A percentile compares a stretch with the other conserved stretches of the same genome.
phyloP scores from a whole-genome alignment of 2,113 vertebrate species.

The Nyctibius bracteatus region DNA sequence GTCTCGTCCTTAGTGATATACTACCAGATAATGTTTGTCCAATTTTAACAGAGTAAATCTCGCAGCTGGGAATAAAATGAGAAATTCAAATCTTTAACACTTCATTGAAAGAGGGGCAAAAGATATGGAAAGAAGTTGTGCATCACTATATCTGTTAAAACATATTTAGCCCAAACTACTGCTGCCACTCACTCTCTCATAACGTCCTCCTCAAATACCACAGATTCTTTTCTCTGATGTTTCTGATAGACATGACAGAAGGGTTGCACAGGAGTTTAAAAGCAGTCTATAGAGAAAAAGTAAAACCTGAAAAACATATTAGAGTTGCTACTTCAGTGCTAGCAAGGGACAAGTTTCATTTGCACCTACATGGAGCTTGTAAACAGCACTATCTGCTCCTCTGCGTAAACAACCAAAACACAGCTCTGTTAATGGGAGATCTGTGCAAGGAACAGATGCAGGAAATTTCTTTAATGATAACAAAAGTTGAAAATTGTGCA shows the following conservation, averaged over 20 bases:
- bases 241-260: not conserved
- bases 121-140: not conserved
- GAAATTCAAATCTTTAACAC: not conserved
- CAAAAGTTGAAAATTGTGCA: not conserved
- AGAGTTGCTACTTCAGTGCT: not conserved
- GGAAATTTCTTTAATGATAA: not conserved
- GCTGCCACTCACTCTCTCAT: not conserved
- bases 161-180: not conserved
- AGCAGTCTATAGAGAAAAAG: not conserved
- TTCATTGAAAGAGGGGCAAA: not conserved
- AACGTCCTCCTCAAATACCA: not conserved
- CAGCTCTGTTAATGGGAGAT: not conserved
- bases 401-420: not conserved
- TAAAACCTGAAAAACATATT: not conserved
- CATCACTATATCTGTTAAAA: not conserved
- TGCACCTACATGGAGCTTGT: not conserved
- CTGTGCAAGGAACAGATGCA: not conserved
- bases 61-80: fast-evolving
- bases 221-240: not conserved
- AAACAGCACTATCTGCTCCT: not conserved
- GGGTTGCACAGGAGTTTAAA: not conserved
- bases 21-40: not conserved
- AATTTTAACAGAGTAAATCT: not conserved
- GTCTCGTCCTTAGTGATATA: not conserved
- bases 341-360: not conserved